phyloP scores from a whole-genome alignment of 2,888 invertebrate species.

The Drosophila atripex region DNA sequence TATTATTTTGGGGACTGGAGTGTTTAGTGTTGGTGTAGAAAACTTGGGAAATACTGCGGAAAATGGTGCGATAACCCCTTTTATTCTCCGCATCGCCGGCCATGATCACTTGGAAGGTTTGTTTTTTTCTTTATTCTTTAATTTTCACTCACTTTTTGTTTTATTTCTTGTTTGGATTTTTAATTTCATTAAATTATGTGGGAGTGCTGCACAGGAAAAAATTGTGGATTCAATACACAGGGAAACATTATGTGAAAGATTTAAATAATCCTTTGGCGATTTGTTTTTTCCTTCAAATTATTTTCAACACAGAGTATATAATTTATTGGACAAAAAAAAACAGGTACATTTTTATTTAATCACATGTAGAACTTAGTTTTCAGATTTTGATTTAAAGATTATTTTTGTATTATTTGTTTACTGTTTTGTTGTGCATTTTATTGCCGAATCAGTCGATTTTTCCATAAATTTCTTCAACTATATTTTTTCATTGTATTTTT shows the following conservation, averaged over 20 bases:
- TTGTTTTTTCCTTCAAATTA: neutral
- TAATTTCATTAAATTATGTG: constrained; percentile 7
- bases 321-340: too few species aligned
- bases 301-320: neutral
- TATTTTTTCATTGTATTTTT: neutral
- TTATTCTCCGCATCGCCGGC: constrained; percentile 65
- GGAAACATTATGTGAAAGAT: too few species aligned
- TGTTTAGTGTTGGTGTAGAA: constrained; percentile 64
- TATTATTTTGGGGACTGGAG: constrained; percentile 18
- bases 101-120: constrained; percentile 40
- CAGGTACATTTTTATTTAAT: too few species aligned
- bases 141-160: neutral
- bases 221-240: neutral
- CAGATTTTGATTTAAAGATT: neutral
- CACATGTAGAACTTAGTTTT: too few species aligned
- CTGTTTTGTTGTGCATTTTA: too few species aligned
- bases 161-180: constrained; percentile 1
- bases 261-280: neutral
- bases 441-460: too few species aligned
- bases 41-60: constrained; percentile 81
- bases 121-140: constrained; percentile 12
- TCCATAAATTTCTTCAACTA: too few species aligned
- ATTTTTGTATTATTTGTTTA: too few species aligned
- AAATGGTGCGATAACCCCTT: constrained; percentile 71
- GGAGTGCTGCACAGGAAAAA: constrained; percentile 20